phyloP scores from a whole-genome alignment of 2,888 invertebrate genomes.

The Gortyna flavago region DNA sequence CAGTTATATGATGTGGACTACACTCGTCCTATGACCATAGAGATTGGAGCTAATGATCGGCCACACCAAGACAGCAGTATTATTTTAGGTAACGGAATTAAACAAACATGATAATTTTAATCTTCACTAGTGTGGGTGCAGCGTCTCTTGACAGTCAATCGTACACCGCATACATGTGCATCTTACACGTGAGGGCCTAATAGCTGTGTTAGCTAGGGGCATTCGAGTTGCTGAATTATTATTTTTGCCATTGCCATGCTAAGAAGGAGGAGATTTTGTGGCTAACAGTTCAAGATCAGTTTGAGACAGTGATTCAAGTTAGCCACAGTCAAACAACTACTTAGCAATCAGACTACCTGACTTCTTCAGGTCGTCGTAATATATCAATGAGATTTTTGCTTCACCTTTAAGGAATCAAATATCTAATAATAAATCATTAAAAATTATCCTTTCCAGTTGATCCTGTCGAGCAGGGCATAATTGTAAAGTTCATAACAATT shows the following conservation, averaged over 20 bases:
- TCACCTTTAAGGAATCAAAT: background rate
- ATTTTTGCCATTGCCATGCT: background rate
- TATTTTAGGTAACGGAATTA: slow-evolving; percentile 75
- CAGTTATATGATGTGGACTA: slow-evolving; percentile 82
- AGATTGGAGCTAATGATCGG: slow-evolving; percentile 83
- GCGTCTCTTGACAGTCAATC: background rate
- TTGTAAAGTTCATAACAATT: slow-evolving; percentile 83
- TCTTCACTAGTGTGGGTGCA: background rate
- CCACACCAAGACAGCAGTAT: slow-evolving; percentile 83
- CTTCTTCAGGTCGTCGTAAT: background rate
- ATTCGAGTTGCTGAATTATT: background rate
- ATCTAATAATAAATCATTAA: background rate
- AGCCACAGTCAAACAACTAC: background rate
- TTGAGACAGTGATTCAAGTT: background rate
- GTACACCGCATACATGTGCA: background rate
- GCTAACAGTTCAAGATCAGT: background rate
- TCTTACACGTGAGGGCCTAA: background rate
- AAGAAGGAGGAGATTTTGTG: background rate
- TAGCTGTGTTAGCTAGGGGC: background rate
- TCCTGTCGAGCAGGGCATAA: slow-evolving; percentile 82
- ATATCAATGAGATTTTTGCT: background rate
- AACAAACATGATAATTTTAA: background rate
- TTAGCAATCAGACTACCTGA: background rate
- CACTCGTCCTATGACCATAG: slow-evolving; percentile 83
- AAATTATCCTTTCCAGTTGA: slow-evolving; percentile 76